phyloP scores from a whole-genome alignment of 2,797 vertebrate genomes.

The Odontamblyopus rebecca region DNA sequence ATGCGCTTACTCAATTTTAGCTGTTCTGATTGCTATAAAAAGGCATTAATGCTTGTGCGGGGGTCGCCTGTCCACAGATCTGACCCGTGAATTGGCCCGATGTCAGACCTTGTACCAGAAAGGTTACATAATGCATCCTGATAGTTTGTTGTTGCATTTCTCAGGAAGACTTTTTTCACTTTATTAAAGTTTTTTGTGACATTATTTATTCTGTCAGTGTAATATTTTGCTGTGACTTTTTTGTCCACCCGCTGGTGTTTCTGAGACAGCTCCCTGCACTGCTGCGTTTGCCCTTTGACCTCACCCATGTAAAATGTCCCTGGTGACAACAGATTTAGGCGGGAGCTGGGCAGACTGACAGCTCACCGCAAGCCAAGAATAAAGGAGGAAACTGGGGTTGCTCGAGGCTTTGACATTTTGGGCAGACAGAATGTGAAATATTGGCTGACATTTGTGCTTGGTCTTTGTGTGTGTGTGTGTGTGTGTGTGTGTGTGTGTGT shows the following conservation, averaged over 20 bases:
- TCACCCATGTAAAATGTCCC: constrained; percentile 57
- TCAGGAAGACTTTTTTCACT: too few relatives aligned
- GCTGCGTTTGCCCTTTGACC: constrained; percentile 37
- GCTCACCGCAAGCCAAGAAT: constrained; percentile 26
- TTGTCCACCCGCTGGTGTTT: constrained; percentile 4
- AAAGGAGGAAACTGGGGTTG: constrained; percentile 24
- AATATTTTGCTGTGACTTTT: neutral
- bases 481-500: constrained; percentile 6
- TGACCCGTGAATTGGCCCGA: neutral
- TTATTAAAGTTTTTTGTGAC: neutral
- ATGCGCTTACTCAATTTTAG: too few relatives aligned
- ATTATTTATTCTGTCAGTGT: neutral
- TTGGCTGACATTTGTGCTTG: constrained; percentile 65
- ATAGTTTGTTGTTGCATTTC: too few relatives aligned
- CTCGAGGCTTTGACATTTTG: constrained; percentile 67
- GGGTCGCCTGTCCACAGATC: neutral
- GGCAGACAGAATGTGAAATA: constrained; percentile 60
- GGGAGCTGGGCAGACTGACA: constrained; percentile 31
- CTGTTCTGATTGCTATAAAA: too few relatives aligned
- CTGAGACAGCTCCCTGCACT: constrained; percentile 29
- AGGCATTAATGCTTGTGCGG: too few relatives aligned
- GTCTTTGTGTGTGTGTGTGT: neutral
- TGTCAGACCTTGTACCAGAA: neutral
- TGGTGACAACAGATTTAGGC: constrained; percentile 41
- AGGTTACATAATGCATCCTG: too few relatives aligned